phyloP scores from a whole-genome alignment of 2,888 invertebrate species.

The Catotricha subobsoleta region DNA sequence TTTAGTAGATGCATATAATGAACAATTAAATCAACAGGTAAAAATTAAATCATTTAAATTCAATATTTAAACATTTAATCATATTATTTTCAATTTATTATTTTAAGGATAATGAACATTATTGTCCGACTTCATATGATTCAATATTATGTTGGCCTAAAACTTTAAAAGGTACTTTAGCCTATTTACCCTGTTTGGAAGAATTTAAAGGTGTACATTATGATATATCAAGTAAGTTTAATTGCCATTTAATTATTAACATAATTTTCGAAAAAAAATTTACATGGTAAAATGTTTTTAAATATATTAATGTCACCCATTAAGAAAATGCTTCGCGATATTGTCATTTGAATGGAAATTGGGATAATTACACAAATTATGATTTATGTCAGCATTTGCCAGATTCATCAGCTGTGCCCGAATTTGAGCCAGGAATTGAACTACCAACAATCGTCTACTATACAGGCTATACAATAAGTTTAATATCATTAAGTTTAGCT shows the following conservation, averaged over 20 bases:
- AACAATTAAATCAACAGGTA: slow-evolving; percentile 14
- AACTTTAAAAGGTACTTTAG: slow-evolving; percentile 47
- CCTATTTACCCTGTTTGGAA: slow-evolving; percentile 58
- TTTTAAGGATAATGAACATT: not conserved
- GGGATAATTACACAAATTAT: slow-evolving; percentile 67
- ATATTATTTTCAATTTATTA: not conserved
- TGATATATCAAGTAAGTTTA: slow-evolving; percentile 59
- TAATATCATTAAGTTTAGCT: slow-evolving; percentile 62
- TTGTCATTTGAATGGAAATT: slow-evolving; percentile 61
- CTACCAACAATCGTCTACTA: slow-evolving; percentile 65
- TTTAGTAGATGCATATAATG: slow-evolving; percentile 22
- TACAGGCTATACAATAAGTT: slow-evolving; percentile 66
- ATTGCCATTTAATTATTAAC: not conserved
- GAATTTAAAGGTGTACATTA: slow-evolving; percentile 61
- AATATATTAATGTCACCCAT: not conserved
- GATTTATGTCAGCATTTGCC: slow-evolving; percentile 38
- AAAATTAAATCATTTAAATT: not conserved
- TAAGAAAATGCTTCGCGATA: slow-evolving; percentile 69
- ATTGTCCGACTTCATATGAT: slow-evolving; percentile 55
- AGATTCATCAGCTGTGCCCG: slow-evolving; percentile 36
- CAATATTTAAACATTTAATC: not conserved
- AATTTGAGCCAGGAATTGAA: slow-evolving; percentile 39
- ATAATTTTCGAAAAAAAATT: not conserved
- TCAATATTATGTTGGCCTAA: slow-evolving; percentile 70
- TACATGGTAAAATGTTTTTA: not conserved